Evolutionary conservation across 2,113 vertebrate species (phyloP), one percentile per base, ranked within the genome.

Genomic region (Podocnemis expansa): DNA sequence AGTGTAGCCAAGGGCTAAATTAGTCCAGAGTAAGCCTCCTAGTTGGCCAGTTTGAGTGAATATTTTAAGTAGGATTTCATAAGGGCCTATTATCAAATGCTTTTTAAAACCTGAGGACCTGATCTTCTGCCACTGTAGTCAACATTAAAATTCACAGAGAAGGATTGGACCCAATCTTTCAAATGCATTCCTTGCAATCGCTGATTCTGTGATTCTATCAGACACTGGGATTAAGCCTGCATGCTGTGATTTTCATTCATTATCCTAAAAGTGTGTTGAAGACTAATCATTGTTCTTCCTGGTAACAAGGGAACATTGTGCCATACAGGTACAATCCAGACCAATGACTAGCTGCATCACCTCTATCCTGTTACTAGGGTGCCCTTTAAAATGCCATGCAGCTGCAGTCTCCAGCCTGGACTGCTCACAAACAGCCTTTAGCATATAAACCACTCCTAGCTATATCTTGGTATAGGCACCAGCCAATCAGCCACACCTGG

Each of bases 41-140:
- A n/a, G n/a, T n/a, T 94, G 95, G 60, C 34, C 79, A 82, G 73
- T 93, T 80, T 95, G 86, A 97, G 96, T 96, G 89, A 96, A 88
- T 90, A 90, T 49, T 82, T 43, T 16, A 73, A 87, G 80, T 56
- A 89, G 82, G 60, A 91, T 92, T 94, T 91, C 82, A 38, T 12
- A 3, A 41, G 22, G 85, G 79, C 17, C 34, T 73, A 41, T 73
- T 87, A 92, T 93, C 83, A 94, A 34, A 82, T 0, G 25, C 11
- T 90, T 19, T 19, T 78, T 90, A 93, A 95, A 93, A 94, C 80
- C 76, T 58, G 82, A 78, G 27, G n/a, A 79, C 9, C 13, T 8
- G 13, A 4, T 41, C 19, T 92, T 84, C 79, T 91, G 93, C 49
- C 17, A 14, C 19, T 89, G 78, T 49, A 90, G 91, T 78, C 34